Conservation (phyloP, 2,888 invertebrate genomes). For the Tetramorium bicarinatum region DNA sequence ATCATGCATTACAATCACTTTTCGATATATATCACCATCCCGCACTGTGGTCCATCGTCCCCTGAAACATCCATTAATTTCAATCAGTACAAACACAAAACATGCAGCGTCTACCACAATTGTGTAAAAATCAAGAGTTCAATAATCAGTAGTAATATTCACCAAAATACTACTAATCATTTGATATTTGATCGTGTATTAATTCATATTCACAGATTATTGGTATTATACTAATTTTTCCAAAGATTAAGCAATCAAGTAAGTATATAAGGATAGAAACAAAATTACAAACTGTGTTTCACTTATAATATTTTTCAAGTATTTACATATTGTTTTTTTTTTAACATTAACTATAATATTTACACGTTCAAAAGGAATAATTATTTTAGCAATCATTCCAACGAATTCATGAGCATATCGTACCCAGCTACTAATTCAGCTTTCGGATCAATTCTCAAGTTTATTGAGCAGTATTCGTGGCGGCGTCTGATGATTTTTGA, state of each 20-base stretch:
- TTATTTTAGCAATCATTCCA: not conserved
- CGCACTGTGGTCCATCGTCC: conserved; percentile 20
- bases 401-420: not conserved
- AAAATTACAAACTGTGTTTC: conserved; percentile 19
- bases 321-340: conserved; percentile 18
- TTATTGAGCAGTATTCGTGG: conserved; percentile 53
- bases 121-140: not conserved
- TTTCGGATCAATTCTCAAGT: conserved; percentile 5
- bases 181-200: not conserved
- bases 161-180: not conserved
- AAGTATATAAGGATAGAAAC: not conserved
- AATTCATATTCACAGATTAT: not conserved
- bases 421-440: not conserved
- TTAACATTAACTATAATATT: not conserved
- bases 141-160: not conserved
- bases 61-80: conserved; percentile 72
- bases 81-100: conserved; percentile 25
- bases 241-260: not conserved
- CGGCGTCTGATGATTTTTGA: conserved; percentile 56
- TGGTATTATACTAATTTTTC: not conserved
- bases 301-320: not conserved
- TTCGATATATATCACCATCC: conserved; percentile 1
- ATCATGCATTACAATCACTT: conserved; percentile 13
- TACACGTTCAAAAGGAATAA: not conserved
- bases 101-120: not conserved